phyloP scores from a whole-genome alignment of 2,113 vertebrate species.

The Xyrauchen texanus region DNA sequence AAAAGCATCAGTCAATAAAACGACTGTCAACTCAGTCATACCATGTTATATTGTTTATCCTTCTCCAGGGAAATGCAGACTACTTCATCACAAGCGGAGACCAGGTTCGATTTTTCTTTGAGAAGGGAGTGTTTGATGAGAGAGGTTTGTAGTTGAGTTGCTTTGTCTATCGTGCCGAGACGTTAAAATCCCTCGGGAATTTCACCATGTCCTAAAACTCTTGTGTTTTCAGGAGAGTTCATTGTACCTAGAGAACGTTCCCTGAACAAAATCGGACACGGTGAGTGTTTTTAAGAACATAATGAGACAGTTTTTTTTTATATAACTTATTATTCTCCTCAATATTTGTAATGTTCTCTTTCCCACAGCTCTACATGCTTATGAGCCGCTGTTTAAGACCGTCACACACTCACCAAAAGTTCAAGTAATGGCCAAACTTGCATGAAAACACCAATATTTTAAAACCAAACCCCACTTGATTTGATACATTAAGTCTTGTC shows the following conservation, averaged over 20 bases:
- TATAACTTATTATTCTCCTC: neutral
- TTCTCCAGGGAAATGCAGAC: conserved; percentile 83
- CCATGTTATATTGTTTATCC: conserved; percentile 30
- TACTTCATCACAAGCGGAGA: conserved; percentile 96
- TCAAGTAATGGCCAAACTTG: conserved; percentile 78
- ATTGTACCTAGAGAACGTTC: conserved; percentile 81
- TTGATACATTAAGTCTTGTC: neutral
- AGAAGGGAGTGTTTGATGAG: conserved; percentile 88
- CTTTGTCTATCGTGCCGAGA: neutral
- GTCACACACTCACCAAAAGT: conserved; percentile 84
- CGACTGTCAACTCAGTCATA: neutral
- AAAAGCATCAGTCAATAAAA: too few species aligned
- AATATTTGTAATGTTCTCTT: neutral
- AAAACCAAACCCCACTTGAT: neutral
- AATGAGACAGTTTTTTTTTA: too few species aligned
- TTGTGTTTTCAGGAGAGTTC: conserved; percentile 80
- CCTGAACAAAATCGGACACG: conserved; percentile 93
- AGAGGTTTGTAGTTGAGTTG: conserved; percentile 74
- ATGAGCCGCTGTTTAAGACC: conserved; percentile 81
- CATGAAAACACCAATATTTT: neutral
- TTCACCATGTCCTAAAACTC: neutral
- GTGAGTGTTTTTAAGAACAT: conserved; percentile 66
- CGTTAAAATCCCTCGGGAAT: neutral
- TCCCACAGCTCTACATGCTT: conserved; percentile 84
- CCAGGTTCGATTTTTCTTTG: conserved; percentile 96